Conservation (phyloP, 2,888 invertebrate species). For the Stenolophus ochropezus region DNA sequence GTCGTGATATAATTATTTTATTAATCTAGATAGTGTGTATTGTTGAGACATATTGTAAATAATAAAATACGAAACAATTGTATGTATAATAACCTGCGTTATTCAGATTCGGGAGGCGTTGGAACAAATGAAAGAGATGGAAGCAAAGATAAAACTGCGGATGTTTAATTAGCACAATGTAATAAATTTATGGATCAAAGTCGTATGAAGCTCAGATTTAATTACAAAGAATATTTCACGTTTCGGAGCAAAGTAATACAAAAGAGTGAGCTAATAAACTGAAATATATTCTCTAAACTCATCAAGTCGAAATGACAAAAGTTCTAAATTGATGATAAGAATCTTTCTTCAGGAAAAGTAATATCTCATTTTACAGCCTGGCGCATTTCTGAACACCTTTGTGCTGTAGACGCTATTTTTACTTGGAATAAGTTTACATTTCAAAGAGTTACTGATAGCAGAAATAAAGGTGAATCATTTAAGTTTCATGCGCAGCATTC, state of each 20-base stretch:
- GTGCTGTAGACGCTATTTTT: slow-evolving; percentile 28
- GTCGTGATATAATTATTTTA: neutral
- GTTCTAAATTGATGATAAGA: slow-evolving; percentile 53
- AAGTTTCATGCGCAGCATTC: neutral
- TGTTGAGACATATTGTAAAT: neutral
- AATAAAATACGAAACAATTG: neutral
- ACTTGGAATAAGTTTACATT: slow-evolving; percentile 27
- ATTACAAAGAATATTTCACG: slow-evolving; percentile 26
- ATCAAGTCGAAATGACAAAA: slow-evolving; percentile 48
- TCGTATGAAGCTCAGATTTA: slow-evolving; percentile 25
- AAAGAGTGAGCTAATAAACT: slow-evolving; percentile 40
- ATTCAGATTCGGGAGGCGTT: neutral
- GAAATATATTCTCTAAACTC: slow-evolving; percentile 47
- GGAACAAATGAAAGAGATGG: neutral
- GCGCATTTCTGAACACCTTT: slow-evolving; percentile 34
- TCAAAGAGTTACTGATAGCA: neutral
- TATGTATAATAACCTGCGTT: neutral
- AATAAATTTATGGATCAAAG: slow-evolving; percentile 27
- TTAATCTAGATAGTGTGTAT: neutral
- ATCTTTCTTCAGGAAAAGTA: slow-evolving; percentile 38
- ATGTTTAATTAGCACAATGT: slow-evolving; percentile 14
- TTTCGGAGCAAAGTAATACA: slow-evolving; percentile 21
- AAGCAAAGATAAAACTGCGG: neutral
- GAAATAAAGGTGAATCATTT: slow-evolving; percentile 12
- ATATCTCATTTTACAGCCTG: slow-evolving; percentile 47